Base-by-base conservation (phyloP, 2,797 vertebrate genomes). In the Sylvia borin region DNA sequence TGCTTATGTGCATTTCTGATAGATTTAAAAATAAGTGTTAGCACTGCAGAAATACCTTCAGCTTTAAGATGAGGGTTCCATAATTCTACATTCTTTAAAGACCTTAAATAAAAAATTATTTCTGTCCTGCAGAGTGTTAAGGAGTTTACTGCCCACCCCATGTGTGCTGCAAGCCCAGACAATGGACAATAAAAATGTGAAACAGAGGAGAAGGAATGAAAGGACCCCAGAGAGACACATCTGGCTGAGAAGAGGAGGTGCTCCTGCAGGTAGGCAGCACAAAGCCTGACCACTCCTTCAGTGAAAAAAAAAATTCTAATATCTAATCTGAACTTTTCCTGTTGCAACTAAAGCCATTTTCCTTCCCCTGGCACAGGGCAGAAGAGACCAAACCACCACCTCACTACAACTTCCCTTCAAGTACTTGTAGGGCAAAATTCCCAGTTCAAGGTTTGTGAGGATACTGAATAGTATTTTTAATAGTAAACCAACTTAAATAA, bases 171-270 rank as follows among this genome's bases (percentile, higher is more conserved):
- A 87, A 95, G 73, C 67, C 55, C 80, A 84, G 72, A 90, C 61
- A 85, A 87, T 86, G 72, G 45, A 65, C 74, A 95, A 72, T 29
- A 80, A 87, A 88, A 84, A 90, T 17, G 42, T 73, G 77, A 84
- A 85, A 58, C 25, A 61, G 55, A 74, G 34, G 17, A 74, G 70
- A 68, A 78, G 43, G 83, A 92, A 94, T 36, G 32, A 74, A 74
- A 66, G n/a, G 50, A 71, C 5, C 24, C 12, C 42, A 72, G 58
- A 72, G 73, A 68, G 40, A 36, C 61, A 47, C 26, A 77, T 50
- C 25, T 77, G 57, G 61, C 68, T 66, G 34, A 48, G 68, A 53
- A 75, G 79, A 57, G 2, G 3, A 53, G 65, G n/a, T 42, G n/a
- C 31, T 72, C 17, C 16, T 67, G 34, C 61, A 93, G 38, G 85